Evolutionary conservation across 2,113 vertebrate species (phyloP).

Genomic region (Lichenostomus cassidix): DNA sequence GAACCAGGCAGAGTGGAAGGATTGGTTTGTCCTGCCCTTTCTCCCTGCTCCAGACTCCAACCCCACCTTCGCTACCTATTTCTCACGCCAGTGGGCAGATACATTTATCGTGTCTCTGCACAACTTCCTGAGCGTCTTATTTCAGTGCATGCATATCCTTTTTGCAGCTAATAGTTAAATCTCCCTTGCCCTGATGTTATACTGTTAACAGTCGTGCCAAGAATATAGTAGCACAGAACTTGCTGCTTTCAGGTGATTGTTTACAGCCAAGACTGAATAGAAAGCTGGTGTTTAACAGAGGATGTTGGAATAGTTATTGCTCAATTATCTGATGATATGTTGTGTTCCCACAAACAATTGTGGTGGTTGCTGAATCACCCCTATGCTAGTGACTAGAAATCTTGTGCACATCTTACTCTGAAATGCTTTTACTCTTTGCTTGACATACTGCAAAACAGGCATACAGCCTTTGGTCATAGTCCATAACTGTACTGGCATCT

Average conservation of each 20-base stretch:
- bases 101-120: conserved; percentile 95
- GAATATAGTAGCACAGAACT: neutral
- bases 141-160: conserved; percentile 99
- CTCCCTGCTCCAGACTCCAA: conserved; percentile 88
- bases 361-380: neutral
- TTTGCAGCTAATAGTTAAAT: neutral
- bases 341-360: neutral
- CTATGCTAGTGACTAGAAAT: neutral
- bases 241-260: neutral
- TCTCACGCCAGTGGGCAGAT: conserved; percentile 94
- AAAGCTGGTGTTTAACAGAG: neutral
- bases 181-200: neutral
- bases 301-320: neutral
- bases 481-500: neutral
- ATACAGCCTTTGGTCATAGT: neutral
- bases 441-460: neutral
- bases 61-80: conserved; percentile 88
- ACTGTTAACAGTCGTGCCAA: neutral
- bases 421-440: neutral
- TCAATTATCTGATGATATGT: neutral
- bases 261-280: neutral
- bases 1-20: conserved; percentile 92
- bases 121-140: conserved; percentile 96
- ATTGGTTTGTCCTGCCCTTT: conserved; percentile 96
- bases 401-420: neutral